Evolutionary conservation across 2,888 invertebrate species (phyloP).

Genomic region (Torymus aiolomorphi): DNA sequence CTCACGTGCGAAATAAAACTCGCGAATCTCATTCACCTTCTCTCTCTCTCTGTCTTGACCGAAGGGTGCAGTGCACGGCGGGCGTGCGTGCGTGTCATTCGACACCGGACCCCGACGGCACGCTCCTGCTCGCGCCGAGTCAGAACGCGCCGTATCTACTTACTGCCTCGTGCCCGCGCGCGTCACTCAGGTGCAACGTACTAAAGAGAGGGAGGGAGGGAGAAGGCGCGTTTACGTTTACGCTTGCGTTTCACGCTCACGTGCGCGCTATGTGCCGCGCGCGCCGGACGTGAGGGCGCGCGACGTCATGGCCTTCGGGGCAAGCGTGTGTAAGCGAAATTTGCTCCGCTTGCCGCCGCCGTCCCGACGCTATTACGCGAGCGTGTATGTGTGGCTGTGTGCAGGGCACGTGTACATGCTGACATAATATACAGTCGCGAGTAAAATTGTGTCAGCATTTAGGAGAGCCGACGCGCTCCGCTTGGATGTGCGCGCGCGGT

Average conservation of each 20-base stretch:
- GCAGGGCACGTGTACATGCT: conserved; percentile 12
- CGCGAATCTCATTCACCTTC: too few relatives aligned
- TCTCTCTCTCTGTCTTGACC: too few relatives aligned
- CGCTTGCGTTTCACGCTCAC: conserved; percentile 54
- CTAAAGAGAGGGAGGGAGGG: neutral
- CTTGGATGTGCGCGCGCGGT: too few relatives aligned
- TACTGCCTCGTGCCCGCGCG: conserved; percentile 10
- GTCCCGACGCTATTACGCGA: too few relatives aligned
- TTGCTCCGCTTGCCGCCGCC: conserved; percentile 42
- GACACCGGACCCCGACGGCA: conserved; percentile 33
- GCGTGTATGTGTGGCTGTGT: neutral
- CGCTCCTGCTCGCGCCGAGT: neutral
- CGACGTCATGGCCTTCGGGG: neutral
- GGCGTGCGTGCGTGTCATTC: conserved; percentile 28
- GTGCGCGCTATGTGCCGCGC: conserved; percentile 4
- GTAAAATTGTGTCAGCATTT: conserved; percentile 46
- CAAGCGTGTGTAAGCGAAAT: conserved; percentile 24
- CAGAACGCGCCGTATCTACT: conserved; percentile 46
- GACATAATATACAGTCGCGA: conserved; percentile 34
- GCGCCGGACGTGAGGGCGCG: conserved; percentile 40
- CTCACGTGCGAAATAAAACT: too few relatives aligned
- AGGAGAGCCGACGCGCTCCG: too few relatives aligned
- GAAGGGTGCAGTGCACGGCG: too few relatives aligned
- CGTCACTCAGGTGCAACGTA: conserved; percentile 49
- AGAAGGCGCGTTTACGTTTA: conserved; percentile 31